Evolutionary conservation across 1,140 invertebrate genomes (phyloP).

Genomic region (Drosophila triauraria): DNA sequence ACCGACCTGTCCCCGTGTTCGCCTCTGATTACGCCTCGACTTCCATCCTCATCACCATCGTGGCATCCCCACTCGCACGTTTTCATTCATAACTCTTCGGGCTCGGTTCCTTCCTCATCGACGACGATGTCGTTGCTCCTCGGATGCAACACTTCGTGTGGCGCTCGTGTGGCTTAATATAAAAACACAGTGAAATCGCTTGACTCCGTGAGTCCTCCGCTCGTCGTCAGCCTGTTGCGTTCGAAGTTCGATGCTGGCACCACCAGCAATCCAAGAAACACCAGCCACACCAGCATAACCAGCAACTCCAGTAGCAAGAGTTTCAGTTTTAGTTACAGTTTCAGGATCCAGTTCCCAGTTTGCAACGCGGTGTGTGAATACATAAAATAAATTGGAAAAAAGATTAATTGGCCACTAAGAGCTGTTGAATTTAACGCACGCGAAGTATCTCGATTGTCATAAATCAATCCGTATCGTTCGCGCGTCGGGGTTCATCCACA

Average conservation of each 20-base stretch:
- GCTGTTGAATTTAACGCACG: conserved; percentile 6
- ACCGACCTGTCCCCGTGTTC: conserved; percentile 1
- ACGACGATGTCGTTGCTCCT: conserved; percentile 22
- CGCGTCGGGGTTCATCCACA: conserved; percentile 46
- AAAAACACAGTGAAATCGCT: conserved; percentile 72
- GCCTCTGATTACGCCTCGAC: conserved; percentile 20
- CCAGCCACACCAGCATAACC: conserved; percentile 16
- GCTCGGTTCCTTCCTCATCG: conserved; percentile 33
- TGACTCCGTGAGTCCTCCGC: conserved; percentile 75
- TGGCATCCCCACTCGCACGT: conserved; percentile 41
- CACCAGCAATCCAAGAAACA: conserved; percentile 26
- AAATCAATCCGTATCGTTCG: conserved; percentile 51
- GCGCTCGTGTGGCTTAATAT: conserved; percentile 65
- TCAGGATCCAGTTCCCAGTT: conserved; percentile 21
- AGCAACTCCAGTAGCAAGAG: conserved; percentile 31
- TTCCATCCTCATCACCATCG: conserved; percentile 5
- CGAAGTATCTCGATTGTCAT: conserved; percentile 61
- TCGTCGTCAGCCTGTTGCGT: conserved; percentile 85
- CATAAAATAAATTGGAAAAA: conserved; percentile 40
- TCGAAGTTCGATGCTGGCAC: conserved; percentile 43
- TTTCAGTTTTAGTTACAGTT: conserved; percentile 32
- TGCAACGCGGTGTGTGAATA: conserved; percentile 27
- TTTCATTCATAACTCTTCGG: conserved; percentile 77
- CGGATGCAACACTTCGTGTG: conserved; percentile 43
- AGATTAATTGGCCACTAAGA: conserved; percentile 8